phyloP scores from a whole-genome alignment of 2,797 vertebrate species.

The Zalophus californianus region DNA sequence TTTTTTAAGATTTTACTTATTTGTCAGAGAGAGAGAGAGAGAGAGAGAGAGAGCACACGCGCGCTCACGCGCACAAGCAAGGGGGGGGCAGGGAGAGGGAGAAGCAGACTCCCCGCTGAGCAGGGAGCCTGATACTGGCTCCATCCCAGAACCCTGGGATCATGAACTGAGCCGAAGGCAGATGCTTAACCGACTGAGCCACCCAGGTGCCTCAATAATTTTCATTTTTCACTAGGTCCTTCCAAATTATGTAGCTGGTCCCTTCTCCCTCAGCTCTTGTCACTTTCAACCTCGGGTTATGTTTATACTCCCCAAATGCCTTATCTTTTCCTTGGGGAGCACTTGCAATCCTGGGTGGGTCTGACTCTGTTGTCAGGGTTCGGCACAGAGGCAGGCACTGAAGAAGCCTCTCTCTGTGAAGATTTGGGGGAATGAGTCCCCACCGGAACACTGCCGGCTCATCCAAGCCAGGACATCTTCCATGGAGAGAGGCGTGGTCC shows the following conservation, averaged over 20 bases:
- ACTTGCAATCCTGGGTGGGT: neutral
- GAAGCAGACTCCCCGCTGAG: neutral
- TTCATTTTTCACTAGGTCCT: neutral
- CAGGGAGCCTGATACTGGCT: neutral
- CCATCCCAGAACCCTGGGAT: neutral
- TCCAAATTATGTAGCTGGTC: neutral
- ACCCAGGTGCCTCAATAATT: neutral
- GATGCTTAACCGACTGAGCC: neutral
- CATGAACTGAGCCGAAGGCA: neutral
- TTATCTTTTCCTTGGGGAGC: neutral
- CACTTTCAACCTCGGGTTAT: neutral
- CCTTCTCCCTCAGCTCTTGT: neutral
- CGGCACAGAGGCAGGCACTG: neutral
- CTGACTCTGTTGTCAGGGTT: neutral
- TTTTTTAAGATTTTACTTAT: neutral
- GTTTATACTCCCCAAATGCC: neutral
- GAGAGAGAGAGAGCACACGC: neutral
- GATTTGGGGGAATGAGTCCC: neutral
- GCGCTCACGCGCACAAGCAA: neutral
- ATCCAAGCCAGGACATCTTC: neutral
- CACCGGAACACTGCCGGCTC: neutral
- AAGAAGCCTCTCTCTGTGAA: neutral
- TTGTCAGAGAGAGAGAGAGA: neutral
- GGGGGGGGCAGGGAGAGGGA: neutral
- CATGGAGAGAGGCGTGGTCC: accelerated